Evolutionary conservation across 2,113 vertebrate genomes (phyloP), one percentile per base, ranked within the genome.

Genomic region (Candoia aspera): DNA sequence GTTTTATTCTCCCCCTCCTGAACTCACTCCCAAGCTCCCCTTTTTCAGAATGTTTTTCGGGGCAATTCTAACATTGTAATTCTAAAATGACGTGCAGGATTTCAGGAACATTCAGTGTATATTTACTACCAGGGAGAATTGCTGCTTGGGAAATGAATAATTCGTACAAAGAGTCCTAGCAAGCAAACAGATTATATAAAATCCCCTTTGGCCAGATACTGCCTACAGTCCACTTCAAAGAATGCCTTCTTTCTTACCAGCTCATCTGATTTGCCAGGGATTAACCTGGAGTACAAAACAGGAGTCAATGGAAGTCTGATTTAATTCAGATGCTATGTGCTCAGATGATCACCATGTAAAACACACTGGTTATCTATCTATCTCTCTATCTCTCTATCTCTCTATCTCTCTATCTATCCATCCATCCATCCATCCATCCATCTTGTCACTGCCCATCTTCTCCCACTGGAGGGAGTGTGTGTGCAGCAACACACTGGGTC

Each of bases 91-190:
- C 94, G 83, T 83, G 93, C 88, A 37, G 94, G 93, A 96, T 96
- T 79, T 95, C 95, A 94, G 91, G 60, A 95, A 95, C 95, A 95
- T 97, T 95, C 94, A 91, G 92, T 94, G 93, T 96, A 94, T 96
- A 94, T 95, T 97, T 97, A 95, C 94, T 94, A 94, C 94, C 95
- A 93, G 60, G 95, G 95, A 95, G 92, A 97, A 96, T 90, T 95
- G 93, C 95, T 94, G 95, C 94, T 94, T n/a, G 21, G 9, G 93
- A 90, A 64, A 97, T 97, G 95, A 96, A 97, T 97, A 96, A 97
- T 97, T 96, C 96, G 97, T 96, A 90, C 92, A 24, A 89, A 23
- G 95, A 96, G 93, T 19, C 83, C 88, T 12, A 46, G 95, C 84
- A 94, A 57, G 0, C 19, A 90, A 91, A 3, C 92, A 93, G 95